Percentiles rank a stretch among this genome's conserved stretches.
phyloP scores from a whole-genome alignment of 1,140 invertebrate genomes.

The Oedothorax gibbosus region DNA sequence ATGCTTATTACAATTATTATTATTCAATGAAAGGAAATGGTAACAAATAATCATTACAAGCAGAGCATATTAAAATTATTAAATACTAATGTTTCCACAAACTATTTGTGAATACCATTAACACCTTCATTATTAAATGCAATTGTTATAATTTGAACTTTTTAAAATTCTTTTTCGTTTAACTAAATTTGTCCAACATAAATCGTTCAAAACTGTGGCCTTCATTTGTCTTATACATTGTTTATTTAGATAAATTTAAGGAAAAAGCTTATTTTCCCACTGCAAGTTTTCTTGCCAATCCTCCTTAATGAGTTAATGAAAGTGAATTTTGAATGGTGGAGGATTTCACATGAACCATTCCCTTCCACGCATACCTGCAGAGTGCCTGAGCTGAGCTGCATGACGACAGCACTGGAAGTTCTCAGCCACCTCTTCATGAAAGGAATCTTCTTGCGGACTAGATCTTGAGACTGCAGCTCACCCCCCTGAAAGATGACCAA shows the following conservation, averaged over 20 bases:
- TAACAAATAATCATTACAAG: no score
- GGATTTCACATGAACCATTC: not conserved
- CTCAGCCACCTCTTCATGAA: slow-evolving; percentile 74
- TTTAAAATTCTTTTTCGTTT: no score
- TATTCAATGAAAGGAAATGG: no score
- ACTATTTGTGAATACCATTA: no score
- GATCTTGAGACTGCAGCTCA: slow-evolving; percentile 60
- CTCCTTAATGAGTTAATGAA: not conserved
- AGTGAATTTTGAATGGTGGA: not conserved
- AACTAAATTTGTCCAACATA: no score
- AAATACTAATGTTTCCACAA: no score
- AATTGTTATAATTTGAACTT: not conserved
- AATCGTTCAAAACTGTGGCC: no score
- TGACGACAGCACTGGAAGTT: slow-evolving; percentile 74
- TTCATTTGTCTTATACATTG: no score
- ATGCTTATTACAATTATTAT: no score
- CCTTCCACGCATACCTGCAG: slow-evolving; percentile 70
- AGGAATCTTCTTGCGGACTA: slow-evolving; percentile 68
- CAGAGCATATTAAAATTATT: no score
- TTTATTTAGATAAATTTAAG: not conserved
- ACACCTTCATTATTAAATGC: no score
- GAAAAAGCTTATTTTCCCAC: not conserved
- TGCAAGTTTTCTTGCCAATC: not conserved
- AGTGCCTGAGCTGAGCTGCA: slow-evolving; percentile 75
- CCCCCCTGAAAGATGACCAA: slow-evolving; percentile 65